These are phyloP conservation scores for Bufotes viridis DNA, from an alignment of 2,797 vertebrate species.

Conservation along the genomic window DNA sequence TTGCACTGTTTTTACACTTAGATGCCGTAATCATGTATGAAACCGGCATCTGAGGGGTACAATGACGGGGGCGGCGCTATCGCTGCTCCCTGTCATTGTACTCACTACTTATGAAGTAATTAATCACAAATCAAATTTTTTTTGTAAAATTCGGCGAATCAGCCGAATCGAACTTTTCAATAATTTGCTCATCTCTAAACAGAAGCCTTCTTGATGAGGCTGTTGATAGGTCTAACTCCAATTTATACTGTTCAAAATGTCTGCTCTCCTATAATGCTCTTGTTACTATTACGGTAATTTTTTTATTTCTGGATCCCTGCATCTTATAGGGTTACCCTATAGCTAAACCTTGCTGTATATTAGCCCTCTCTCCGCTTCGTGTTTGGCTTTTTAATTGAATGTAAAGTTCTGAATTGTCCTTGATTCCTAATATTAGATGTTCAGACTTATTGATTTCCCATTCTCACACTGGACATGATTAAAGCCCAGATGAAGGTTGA, in stretches of 20 bases:
- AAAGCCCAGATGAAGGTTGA: constrained; percentile 6
- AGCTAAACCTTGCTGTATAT: background rate
- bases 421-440: constrained; percentile 18
- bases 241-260: background rate
- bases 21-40: too few relatives aligned
- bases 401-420: constrained; percentile 23
- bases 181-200: too few relatives aligned
- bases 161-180: too few relatives aligned
- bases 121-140: too few relatives aligned
- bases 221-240: background rate
- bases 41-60: too few relatives aligned
- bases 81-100: too few relatives aligned
- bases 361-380: background rate
- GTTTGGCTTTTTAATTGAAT: background rate
- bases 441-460: constrained; percentile 21
- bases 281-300: background rate
- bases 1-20: too few relatives aligned
- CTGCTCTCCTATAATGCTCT: background rate
- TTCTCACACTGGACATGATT: constrained; percentile 1
- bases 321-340: background rate
- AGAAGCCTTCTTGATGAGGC: background rate
- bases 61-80: too few relatives aligned
- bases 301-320: background rate
- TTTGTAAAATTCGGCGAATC: too few relatives aligned
- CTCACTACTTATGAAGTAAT: too few relatives aligned